Base-by-base conservation (phyloP, 2,888 invertebrate genomes). In the Chaetogeoica ovagalla region DNA sequence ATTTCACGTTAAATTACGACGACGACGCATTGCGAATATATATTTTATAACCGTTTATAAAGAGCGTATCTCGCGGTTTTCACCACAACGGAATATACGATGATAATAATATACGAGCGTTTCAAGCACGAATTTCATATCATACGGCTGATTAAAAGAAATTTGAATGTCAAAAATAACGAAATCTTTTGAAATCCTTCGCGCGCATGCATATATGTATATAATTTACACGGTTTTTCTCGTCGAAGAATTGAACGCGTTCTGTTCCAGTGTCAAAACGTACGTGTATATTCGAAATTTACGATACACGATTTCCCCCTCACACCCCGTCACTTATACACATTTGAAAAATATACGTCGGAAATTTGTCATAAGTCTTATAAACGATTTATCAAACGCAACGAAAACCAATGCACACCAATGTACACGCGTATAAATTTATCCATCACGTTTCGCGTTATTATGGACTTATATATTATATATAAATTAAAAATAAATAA, bases 161-260 rank as follows among this genome's bases (percentile, higher is more conserved):
- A 69, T 69, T 55, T 69, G n/a, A 69, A 69, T 55, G 21, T 55
- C 19, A 69, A 69, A 30, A 69, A n/a, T 23, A 69, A 69, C 11
- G 17, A 37, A 69, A 55, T 55, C 55, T 30, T 21, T 11, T 48
- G 30, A 21, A 13, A 17, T 8, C 7, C 60, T 23, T 19, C 43
- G 48, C 23, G 23, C 21, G 39, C 19, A 60, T 43, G n/a, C n/a
- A 72, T 19, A 23, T 43, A 19, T 72, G 23, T 60, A 21, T 43
- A 43, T 17, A 66, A 48, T 39, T 39, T 21, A 71, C 57, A 39
- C 39, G n/a, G 23, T 55, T 59, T 71, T 63, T 70, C 4, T 71
- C 21, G 39, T 39, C 39, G n/a, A 59, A 71, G n/a, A 71, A n/a
- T 37, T 23, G 30, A 59, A 59, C 57, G 21, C 39, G 19, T 39